A percentile compares a stretch with the other conserved stretches of the same genome.
Conservation (phyloP, 2,888 invertebrate genomes). For the Homarus gammarus region DNA sequence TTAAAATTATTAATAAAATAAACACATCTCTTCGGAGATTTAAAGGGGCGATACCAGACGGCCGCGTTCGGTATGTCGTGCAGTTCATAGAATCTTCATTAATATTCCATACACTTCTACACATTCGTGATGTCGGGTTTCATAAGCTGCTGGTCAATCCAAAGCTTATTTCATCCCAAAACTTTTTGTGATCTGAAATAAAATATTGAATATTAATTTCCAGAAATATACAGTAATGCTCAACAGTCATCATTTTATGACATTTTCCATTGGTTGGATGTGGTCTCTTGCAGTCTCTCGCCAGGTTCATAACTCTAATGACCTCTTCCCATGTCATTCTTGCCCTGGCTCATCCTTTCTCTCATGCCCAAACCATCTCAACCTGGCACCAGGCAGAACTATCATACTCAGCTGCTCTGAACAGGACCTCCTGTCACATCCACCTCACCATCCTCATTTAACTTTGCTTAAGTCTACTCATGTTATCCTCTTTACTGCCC, state of each 20-base stretch:
- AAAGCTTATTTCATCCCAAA: slow-evolving; percentile 23
- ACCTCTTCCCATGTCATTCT: too few relatives aligned
- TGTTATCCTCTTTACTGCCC: too few relatives aligned
- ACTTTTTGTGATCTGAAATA: slow-evolving; percentile 34
- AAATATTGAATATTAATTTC: neutral
- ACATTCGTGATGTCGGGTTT: neutral
- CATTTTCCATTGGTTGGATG: neutral
- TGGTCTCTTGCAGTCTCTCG: neutral
- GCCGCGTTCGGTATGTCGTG: too few relatives aligned
- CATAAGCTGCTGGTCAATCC: neutral
- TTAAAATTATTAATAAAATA: neutral
- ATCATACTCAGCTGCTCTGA: too few relatives aligned
- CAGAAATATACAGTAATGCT: neutral
- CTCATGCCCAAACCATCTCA: neutral
- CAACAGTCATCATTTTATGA: neutral
- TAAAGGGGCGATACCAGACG: neutral
- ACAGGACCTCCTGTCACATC: too few relatives aligned
- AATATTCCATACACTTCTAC: neutral
- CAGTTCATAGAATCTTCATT: neutral
- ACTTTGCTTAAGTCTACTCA: too few relatives aligned
- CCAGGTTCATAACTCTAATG: neutral
- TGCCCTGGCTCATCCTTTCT: neutral
- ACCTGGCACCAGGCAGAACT: too few relatives aligned
- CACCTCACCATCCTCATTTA: too few relatives aligned
- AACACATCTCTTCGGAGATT: neutral